Conservation (phyloP, 2,888 invertebrate genomes). For the Eupithecia vulgata region DNA sequence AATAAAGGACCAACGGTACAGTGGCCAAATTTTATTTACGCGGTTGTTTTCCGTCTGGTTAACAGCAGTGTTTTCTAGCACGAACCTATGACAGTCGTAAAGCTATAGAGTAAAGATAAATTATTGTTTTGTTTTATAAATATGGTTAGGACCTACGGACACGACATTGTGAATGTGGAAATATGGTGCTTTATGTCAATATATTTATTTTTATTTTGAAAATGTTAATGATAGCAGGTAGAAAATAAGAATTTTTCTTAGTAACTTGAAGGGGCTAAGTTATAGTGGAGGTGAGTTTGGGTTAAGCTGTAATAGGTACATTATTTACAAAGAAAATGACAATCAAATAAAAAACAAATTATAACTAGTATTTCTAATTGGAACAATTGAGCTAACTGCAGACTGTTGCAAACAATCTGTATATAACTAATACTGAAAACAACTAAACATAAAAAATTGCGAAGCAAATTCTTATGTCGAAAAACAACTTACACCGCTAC, state of each 20-base stretch:
- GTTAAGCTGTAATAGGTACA: too few relatives aligned
- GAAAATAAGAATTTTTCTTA: background rate
- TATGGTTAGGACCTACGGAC: background rate
- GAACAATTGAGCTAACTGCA: too few relatives aligned
- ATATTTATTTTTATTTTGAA: background rate
- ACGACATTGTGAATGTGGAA: background rate
- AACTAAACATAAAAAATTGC: too few relatives aligned
- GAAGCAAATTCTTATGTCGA: too few relatives aligned
- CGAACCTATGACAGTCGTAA: constrained; percentile 22
- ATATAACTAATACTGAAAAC: too few relatives aligned
- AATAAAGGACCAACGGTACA: constrained; percentile 62
- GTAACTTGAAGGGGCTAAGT: too few relatives aligned
- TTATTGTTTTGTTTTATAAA: constrained; percentile 23
- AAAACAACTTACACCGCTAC: too few relatives aligned
- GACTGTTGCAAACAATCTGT: too few relatives aligned
- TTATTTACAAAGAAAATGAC: too few relatives aligned
- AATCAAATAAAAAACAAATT: too few relatives aligned
- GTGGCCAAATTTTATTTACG: constrained; percentile 62
- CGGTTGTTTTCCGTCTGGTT: constrained; percentile 39
- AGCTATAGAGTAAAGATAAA: constrained; percentile 22
- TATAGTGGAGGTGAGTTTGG: too few relatives aligned
- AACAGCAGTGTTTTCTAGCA: constrained; percentile 29
- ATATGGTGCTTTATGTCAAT: background rate
- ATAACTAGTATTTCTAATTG: too few relatives aligned
- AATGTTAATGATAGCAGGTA: background rate